Evolutionary conservation across 2,797 vertebrate genomes (phyloP).

Genomic region (Gallinago nigripennis): DNA sequence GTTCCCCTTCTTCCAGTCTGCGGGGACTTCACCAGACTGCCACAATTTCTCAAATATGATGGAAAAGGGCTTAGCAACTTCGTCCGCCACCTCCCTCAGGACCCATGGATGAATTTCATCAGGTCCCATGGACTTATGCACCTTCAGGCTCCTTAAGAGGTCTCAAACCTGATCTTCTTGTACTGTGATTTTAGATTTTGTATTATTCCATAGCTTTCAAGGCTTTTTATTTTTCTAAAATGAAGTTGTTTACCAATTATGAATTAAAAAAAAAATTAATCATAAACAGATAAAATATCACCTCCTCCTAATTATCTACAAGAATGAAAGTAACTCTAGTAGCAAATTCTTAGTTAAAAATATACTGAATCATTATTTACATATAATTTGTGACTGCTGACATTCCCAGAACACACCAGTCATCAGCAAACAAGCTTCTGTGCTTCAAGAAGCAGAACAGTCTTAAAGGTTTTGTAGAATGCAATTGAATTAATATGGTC

Average conservation of each 20-base stretch:
- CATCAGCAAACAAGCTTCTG: not conserved
- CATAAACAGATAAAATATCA: not conserved
- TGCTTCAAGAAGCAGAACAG: not conserved
- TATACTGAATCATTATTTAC: not conserved
- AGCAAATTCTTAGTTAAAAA: not conserved
- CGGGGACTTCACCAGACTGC: too few species aligned
- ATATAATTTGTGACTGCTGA: not conserved
- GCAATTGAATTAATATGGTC: not conserved
- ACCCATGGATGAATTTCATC: too few species aligned
- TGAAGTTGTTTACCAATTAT: not conserved
- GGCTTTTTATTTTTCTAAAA: not conserved
- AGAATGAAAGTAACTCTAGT: not conserved
- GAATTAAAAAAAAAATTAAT: not conserved
- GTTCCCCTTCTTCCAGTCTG: too few species aligned
- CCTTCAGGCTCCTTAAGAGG: too few species aligned
- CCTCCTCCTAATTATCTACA: not conserved
- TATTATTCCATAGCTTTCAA: slow-evolving; percentile 10
- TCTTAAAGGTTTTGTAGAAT: not conserved
- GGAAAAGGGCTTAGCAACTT: too few species aligned
- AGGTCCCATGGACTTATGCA: too few species aligned
- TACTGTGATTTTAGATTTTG: not conserved
- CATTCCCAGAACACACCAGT: not conserved
- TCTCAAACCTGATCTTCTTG: too few species aligned
- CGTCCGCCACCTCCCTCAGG: too few species aligned
- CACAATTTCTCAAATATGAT: too few species aligned